Evolutionary conservation across 2,797 vertebrate species (phyloP), one percentile per base, ranked within the genome.

Genomic region (Sebastes steindachneri): DNA sequence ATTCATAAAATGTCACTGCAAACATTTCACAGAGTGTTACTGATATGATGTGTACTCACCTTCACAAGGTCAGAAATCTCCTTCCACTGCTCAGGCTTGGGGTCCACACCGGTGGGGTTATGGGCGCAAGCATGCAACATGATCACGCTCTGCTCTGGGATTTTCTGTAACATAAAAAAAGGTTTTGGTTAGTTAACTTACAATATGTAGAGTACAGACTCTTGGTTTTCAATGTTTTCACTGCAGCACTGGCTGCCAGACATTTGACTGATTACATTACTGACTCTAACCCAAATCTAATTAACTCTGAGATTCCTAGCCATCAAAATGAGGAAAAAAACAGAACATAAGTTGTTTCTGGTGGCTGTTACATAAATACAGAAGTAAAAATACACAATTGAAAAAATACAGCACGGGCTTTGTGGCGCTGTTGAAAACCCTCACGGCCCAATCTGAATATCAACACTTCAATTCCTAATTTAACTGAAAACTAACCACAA

Each of bases 71-170:
- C 88, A 1, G 97, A 91, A 1, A 99, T 87, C 91, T 99, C 98
- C 91, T 98, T 99, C 99, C 98, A 99, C 72, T 99, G 98, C 86
- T 99, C 98, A 0, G 95, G 96, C 51, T 58, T 95, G 9, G 98
- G 98, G 93, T 99, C 99, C 86, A 99, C 99, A n/a, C 99, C 99
- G 0, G 99, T 99, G 80, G 99, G 99, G 85, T 99, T 99, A 95
- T 99, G 99, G 68, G 99, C 98, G 2, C 99, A 99, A 7, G 98
- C 98, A 0, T 99, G 99, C 85, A 99, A 85, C 70, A 99, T 74
- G 87, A 99, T 95, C 77, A 99, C 95, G 80, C 98, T 98, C 74
- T 97, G 95, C 86, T 98, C 97, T 58, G 99, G 98, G 73, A 99
- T 98, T 97, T 99, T 99, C 99, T 99, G 86, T 57, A 12, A 83